A percentile compares a stretch with the other conserved stretches of the same genome.
Conservation (phyloP, 1,140 invertebrate genomes). For the Euura lappo region DNA sequence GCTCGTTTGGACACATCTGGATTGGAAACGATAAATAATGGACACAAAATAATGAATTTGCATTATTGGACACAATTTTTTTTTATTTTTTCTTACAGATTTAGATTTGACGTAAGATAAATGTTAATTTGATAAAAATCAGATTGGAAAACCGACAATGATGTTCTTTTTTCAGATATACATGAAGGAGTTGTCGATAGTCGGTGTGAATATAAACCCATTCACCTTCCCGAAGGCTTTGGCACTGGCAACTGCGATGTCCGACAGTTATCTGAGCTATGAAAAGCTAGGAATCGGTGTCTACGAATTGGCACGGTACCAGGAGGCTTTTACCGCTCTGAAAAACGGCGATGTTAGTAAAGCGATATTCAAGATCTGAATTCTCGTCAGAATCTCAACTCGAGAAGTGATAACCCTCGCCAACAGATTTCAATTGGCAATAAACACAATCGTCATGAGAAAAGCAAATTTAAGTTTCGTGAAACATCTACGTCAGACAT, state of each 20-base stretch:
- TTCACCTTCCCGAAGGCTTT: constrained; percentile 70
- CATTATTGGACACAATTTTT: constrained; percentile 8
- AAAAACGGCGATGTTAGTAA: constrained; percentile 69
- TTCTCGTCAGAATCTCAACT: not conserved
- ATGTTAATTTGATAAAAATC: not conserved
- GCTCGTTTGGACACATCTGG: too few relatives aligned
- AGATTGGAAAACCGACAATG: constrained; percentile 9
- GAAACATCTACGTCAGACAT: too few relatives aligned
- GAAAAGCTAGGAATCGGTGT: constrained; percentile 69
- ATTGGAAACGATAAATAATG: not conserved
- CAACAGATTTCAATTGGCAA: too few relatives aligned
- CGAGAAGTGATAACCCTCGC: not conserved
- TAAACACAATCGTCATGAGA: too few relatives aligned
- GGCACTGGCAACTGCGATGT: constrained; percentile 67
- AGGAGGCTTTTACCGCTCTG: constrained; percentile 64
- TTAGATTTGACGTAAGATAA: too few relatives aligned
- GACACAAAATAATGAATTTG: not conserved
- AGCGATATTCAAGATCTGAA: constrained; percentile 67
- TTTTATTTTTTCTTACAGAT: not conserved
- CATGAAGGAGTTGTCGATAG: constrained; percentile 68
- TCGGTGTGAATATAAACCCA: constrained; percentile 72
- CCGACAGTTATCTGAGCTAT: constrained; percentile 67
- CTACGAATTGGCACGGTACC: constrained; percentile 65
- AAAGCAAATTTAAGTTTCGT: too few relatives aligned
- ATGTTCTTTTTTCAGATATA: constrained; percentile 63